phyloP scores from a whole-genome alignment of 2,888 invertebrate species.

The Drosophila niveifrons region DNA sequence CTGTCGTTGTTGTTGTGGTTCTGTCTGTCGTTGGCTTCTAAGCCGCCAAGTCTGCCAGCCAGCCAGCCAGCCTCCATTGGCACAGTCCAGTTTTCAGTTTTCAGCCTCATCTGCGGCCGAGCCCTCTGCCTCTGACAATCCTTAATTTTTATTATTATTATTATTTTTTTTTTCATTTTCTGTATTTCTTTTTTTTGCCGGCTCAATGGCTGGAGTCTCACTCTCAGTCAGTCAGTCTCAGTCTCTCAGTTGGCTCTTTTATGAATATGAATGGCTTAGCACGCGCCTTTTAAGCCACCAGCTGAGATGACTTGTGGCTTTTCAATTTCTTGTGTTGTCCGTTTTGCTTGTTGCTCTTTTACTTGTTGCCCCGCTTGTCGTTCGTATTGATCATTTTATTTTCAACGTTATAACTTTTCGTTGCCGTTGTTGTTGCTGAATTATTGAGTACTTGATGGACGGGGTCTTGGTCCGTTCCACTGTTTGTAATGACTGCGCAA shows the following conservation, averaged over 20 bases:
- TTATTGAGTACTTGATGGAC: constrained; percentile 76
- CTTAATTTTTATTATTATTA: constrained; percentile 65
- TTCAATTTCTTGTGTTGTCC: constrained; percentile 74
- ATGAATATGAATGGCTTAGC: constrained; percentile 81
- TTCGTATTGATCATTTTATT: constrained; percentile 75
- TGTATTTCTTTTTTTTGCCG: constrained; percentile 30
- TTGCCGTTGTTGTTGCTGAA: constrained; percentile 55
- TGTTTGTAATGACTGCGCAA: constrained; percentile 70
- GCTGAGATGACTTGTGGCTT: constrained; percentile 82
- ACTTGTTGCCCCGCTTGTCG: constrained; percentile 63
- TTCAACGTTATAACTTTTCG: constrained; percentile 45
- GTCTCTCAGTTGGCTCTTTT: constrained; percentile 59
- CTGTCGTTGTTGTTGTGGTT: constrained; percentile 21
- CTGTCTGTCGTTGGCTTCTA: constrained; percentile 41
- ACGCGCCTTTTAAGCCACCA: constrained; percentile 82
- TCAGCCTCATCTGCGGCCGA: constrained; percentile 49
- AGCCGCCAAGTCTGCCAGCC: constrained; percentile 44
- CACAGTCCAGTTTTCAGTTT: constrained; percentile 55
- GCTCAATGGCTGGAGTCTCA: constrained; percentile 20
- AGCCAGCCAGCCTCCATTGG: constrained; percentile 44
- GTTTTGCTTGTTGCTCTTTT: constrained; percentile 48
- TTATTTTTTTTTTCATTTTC: constrained; percentile 38
- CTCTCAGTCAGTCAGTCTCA: constrained; percentile 1
- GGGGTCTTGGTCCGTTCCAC: constrained; percentile 45
- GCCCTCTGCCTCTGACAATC: constrained; percentile 64